Conservation (phyloP, 2,113 vertebrate species). For the Phaethornis superciliosus region DNA sequence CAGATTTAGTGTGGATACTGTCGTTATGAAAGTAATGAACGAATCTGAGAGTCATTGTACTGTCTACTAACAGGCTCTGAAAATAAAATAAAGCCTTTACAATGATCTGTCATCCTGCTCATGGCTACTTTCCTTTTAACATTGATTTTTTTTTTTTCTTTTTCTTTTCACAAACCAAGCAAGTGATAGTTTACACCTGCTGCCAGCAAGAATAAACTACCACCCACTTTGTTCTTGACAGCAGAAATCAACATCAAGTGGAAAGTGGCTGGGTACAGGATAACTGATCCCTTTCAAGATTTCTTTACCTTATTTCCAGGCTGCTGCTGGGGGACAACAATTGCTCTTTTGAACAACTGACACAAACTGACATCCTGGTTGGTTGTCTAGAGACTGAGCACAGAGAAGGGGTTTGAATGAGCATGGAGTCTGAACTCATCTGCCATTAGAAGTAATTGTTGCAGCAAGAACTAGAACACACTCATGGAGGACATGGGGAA, state of each 20-base stretch:
- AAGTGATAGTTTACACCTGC: constrained; percentile 38
- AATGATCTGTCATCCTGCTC: constrained; percentile 19
- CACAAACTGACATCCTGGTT: constrained; percentile 26
- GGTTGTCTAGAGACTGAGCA: not conserved
- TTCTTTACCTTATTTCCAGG: constrained; percentile 32
- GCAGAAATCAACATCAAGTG: constrained; percentile 42
- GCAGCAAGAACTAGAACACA: not conserved
- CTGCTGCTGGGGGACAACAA: constrained; percentile 8
- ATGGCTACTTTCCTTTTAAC: constrained; percentile 28
- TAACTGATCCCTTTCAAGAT: constrained; percentile 43
- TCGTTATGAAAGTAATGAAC: constrained; percentile 4
- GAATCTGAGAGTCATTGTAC: not conserved
- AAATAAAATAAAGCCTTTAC: constrained; percentile 44
- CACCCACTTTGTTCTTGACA: not conserved
- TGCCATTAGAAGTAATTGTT: not conserved
- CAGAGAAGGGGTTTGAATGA: not conserved
- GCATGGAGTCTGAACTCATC: not conserved
- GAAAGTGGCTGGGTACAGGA: not conserved
- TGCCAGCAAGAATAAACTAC: constrained; percentile 56
- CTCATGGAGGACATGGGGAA: not conserved
- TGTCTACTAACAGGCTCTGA: not conserved
- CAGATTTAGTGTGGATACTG: not conserved
- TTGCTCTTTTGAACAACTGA: constrained; percentile 24
- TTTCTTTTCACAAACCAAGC: constrained; percentile 3
- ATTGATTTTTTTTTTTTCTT: constrained; percentile 9